Percentiles rank a stretch among this genome's conserved stretches.
phyloP scores from a whole-genome alignment of 2,888 invertebrate species.

The Sericinus montela region DNA sequence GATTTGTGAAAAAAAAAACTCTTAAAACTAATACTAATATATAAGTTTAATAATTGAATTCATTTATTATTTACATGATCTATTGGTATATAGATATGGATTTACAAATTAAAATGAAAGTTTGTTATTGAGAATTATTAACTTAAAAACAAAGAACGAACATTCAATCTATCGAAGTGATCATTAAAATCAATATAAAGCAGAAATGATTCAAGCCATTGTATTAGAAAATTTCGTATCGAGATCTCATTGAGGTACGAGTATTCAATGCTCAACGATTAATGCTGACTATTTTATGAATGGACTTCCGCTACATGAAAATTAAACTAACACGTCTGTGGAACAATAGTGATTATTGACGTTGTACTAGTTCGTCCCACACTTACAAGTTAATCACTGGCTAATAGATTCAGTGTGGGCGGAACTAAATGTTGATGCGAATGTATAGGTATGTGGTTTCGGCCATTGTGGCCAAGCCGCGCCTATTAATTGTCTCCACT shows the following conservation, averaged over 20 bases:
- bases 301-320: slow-evolving; percentile 16
- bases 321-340: slow-evolving; percentile 14
- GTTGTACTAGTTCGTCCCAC: slow-evolving; percentile 42
- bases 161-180: too few species aligned
- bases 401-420: slow-evolving; percentile 65
- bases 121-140: too few species aligned
- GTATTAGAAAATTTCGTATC: not conserved
- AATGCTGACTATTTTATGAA: slow-evolving; percentile 13
- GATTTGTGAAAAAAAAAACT: too few species aligned
- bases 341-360: slow-evolving; percentile 25
- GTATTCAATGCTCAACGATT: slow-evolving; percentile 12
- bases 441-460: slow-evolving; percentile 31
- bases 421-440: slow-evolving; percentile 35
- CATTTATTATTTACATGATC: too few species aligned
- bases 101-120: too few species aligned
- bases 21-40: too few species aligned
- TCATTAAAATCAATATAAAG: too few species aligned
- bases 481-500: slow-evolving; percentile 34
- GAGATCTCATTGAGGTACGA: slow-evolving; percentile 1
- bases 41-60: too few species aligned
- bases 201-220: not conserved
- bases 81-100: too few species aligned
- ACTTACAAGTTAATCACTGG: slow-evolving; percentile 66
- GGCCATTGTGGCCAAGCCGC: slow-evolving; percentile 32
- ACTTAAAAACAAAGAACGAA: too few species aligned